Evolutionary conservation across 2,113 vertebrate species (phyloP), one percentile per base, ranked within the genome.

Genomic region (Cercocebus atys): DNA sequence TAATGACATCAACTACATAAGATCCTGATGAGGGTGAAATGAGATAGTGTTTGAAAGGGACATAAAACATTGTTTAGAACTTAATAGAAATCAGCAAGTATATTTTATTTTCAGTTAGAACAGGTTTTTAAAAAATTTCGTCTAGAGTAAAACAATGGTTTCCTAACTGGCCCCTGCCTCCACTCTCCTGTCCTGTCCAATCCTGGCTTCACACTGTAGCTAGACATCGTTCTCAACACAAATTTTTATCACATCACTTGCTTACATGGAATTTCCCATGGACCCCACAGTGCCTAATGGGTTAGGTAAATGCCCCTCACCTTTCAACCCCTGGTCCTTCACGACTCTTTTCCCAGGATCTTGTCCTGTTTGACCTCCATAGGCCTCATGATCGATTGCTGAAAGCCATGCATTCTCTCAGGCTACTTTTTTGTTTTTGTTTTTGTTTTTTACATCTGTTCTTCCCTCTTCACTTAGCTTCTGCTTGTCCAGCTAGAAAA

Each of bases 171-270:
- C 16, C 22, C 57, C 40, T 66, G 23, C 14, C 16, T 76, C 45
- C 45, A 1, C 13, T 82, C 1, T 55, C 22, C 8, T 8, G 0
- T 40, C 17, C 73, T 75, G 30, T 35, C 73, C 73, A 94, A 68
- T 16, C 1, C 0, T 5, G 3, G 59, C 45, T 89, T 73, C 6
- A 9, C 5, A 3, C 2, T 70, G 13, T 27, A 13, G 6, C 22
- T 59, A 27, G 17, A 30, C 13, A 68, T 23, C 66, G 20, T n/a
- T 95, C 50, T 23, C 89, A 88, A 85, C 66, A 90, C 30, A 93
- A 14, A 61, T 59, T 50, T 43, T 43, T 61, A 32, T 73, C 32
- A 68, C 3, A 12, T 55, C 9, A 3, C 5, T 88, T 75, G 4
- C 20, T 68, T 38, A 59, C 13, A 0, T 43, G 27, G 35, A 30